phyloP scores from a whole-genome alignment of 2,888 invertebrate species.

The Cerastis leucographa region DNA sequence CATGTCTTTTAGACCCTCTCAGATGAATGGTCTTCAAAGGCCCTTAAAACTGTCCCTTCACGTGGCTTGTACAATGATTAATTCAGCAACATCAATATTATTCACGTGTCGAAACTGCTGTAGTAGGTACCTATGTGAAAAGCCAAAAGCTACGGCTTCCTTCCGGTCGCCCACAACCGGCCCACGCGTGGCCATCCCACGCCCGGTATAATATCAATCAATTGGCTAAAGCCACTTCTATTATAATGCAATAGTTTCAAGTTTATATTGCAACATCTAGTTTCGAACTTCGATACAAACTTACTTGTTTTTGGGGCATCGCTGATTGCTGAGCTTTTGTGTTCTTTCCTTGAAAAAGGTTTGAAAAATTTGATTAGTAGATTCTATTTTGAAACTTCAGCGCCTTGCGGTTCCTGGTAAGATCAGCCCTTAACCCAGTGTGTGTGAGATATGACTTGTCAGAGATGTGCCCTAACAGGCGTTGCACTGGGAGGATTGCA shows the following conservation, averaged over 20 bases:
- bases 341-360: not conserved
- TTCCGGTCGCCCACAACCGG: slow-evolving; percentile 87
- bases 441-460: not conserved
- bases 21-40: not conserved
- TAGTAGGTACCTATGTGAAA: slow-evolving; percentile 68
- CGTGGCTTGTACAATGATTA: slow-evolving; percentile 39
- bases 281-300: slow-evolving; percentile 32
- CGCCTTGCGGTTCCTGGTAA: not conserved
- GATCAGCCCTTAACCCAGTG: not conserved
- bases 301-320: slow-evolving; percentile 14
- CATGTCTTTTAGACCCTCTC: not conserved
- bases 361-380: not conserved
- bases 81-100: slow-evolving; percentile 48
- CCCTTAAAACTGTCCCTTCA: slow-evolving; percentile 7
- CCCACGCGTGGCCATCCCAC: slow-evolving; percentile 77
- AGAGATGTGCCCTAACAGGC: not conserved
- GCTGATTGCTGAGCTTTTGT: not conserved
- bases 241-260: slow-evolving; percentile 74
- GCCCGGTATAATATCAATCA: slow-evolving; percentile 82
- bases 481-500: not conserved
- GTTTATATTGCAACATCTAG: slow-evolving; percentile 61
- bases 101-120: slow-evolving; percentile 66
- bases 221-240: slow-evolving; percentile 80
- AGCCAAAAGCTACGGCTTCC: slow-evolving; percentile 83
- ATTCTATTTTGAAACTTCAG: not conserved